Percentiles rank a stretch among this genome's conserved stretches.
Conservation (phyloP, 2,113 vertebrate species). For the Dunckerocampus dactyliophorus region DNA sequence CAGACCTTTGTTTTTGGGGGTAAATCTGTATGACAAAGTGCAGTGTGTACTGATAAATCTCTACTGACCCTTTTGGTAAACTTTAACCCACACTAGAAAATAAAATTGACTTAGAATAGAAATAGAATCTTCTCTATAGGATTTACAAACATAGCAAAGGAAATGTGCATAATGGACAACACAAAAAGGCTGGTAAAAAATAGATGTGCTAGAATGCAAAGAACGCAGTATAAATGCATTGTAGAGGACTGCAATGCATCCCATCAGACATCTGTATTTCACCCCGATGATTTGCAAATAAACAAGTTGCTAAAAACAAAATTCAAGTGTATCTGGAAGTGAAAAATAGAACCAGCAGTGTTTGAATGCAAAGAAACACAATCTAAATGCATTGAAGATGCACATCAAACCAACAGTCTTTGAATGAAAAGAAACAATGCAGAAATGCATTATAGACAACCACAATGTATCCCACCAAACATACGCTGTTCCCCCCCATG, state of each 20-base stretch:
- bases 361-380: not conserved
- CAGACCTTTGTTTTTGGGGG: constrained; percentile 46
- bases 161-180: constrained; percentile 46
- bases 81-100: constrained; percentile 52
- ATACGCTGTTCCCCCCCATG: not conserved
- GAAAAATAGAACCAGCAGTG: constrained; percentile 1
- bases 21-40: constrained; percentile 62
- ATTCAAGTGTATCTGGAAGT: not conserved
- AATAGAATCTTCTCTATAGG: constrained; percentile 65
- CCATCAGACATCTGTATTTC: not conserved
- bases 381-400: too few species aligned
- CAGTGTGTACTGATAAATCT: constrained; percentile 59
- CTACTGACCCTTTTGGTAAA: constrained; percentile 69
- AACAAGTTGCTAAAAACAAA: not conserved
- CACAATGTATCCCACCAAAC: not conserved
- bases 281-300: not conserved
- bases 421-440: not conserved
- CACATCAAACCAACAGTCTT: not conserved
- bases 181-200: constrained; percentile 1
- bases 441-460: not conserved
- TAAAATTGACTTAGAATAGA: constrained; percentile 66
- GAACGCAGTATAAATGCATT: not conserved
- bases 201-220: not conserved
- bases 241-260: not conserved
- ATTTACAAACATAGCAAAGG: constrained; percentile 73